Conservation (phyloP, 2,888 invertebrate species). For the Cryptophagus acutangulus region DNA sequence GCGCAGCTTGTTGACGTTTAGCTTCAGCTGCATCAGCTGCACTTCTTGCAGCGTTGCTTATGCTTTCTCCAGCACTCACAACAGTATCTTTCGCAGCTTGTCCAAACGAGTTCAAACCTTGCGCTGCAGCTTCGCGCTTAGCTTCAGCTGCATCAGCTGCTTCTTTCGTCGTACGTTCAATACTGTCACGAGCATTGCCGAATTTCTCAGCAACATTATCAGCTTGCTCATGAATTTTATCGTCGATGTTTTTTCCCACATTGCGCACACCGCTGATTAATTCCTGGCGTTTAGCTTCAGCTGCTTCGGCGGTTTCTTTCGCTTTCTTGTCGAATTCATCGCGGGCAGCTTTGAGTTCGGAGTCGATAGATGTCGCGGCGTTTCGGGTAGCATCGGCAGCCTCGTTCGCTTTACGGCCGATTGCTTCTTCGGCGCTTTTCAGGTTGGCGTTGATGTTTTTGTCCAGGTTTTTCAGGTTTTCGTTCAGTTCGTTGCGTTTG, state of each 20-base stretch:
- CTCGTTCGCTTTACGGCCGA: conserved; percentile 18
- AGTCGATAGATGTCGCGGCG: conserved; percentile 14
- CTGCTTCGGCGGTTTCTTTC: conserved; percentile 16
- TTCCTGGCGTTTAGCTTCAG: conserved; percentile 14
- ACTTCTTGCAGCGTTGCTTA: conserved; percentile 23
- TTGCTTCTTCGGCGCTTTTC: conserved; percentile 18
- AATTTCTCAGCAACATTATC: conserved; percentile 16
- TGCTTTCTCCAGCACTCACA: conserved; percentile 24
- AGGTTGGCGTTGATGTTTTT: conserved; percentile 25
- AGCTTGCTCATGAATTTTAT: conserved; percentile 10
- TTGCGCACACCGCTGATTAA: conserved; percentile 17
- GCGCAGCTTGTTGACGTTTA: conserved; percentile 16
- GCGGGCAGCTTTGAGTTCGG: conserved; percentile 17
- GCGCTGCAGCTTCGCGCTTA: conserved; percentile 13
- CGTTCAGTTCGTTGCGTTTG: too few relatives aligned
- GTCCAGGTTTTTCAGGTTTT: too few relatives aligned
- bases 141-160: conserved; percentile 22
- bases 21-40: conserved; percentile 25
- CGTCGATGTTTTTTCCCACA: conserved; percentile 13
- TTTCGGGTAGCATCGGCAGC: conserved; percentile 39
- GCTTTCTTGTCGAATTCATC: conserved; percentile 19
- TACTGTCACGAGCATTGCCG: conserved; percentile 20
- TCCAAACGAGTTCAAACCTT: conserved; percentile 19
- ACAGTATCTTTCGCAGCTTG: conserved; percentile 25
- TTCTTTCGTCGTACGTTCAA: conserved; percentile 20